Base-by-base conservation (phyloP, 2,888 invertebrate genomes). In the Heliconius cydno region DNA sequence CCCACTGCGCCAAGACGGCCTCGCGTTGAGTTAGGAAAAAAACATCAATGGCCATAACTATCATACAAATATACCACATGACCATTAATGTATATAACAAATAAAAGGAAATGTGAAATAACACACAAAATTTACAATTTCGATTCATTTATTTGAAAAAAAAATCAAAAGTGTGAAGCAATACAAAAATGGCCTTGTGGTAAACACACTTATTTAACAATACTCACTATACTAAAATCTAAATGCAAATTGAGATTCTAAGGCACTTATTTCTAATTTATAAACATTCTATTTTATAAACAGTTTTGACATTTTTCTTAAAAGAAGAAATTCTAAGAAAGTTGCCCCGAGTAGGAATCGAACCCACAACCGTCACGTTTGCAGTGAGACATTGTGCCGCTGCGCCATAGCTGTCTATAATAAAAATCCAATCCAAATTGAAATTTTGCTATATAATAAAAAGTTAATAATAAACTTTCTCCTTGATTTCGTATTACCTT, bases 171-270 rank as follows among this genome's bases (percentile, higher is more conserved):
- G 81, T 85, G 85, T 84, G 86, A 87, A 88, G 90, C 88, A 88
- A 90, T 93, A 94, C 91, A 94, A 90, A 91, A 94, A 93, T 94
- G 94, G 94, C 94, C 94, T 83, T 90, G 93, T 93, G 92, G 92
- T 93, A 89, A 87, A 89, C 88, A 86, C 86, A 85, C 78, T 80
- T 78, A 66, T 28, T 41, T 22, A 73, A 73, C 73, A 60, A 60
- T 73, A 75, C 46, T 22, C 41, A 65, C 82, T 19, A 81, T 79
- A 83, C 85, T 85, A 85, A 28, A 60, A 85, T 84, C 38, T 83
- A 83, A 84, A 79, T 78, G 81, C 77, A 83, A 79, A 38, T 79
- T 80, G 84, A 85, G 84, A 84, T 84, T 84, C 79, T 70, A 82
- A 85, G 82, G 82, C 84, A 82, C 86, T 86, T 87, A 88, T 12